Evolutionary conservation across 2,888 invertebrate genomes (phyloP).

Genomic region (Mesorhabditis sp.): DNA sequence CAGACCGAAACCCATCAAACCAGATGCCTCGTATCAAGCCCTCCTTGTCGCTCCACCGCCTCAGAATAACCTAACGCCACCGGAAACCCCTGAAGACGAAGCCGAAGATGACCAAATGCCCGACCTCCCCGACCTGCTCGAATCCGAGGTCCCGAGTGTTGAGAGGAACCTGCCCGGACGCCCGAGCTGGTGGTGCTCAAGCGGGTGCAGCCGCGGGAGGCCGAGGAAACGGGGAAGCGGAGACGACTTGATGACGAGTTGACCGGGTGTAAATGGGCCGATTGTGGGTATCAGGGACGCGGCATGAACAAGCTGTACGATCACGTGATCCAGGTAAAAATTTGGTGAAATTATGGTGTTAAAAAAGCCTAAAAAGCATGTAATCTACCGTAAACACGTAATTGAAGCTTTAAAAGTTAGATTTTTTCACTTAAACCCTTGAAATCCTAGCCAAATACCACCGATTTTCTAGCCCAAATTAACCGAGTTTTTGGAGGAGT

Average conservation of each 20-base stretch:
- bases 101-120: background rate
- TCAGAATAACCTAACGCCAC: background rate
- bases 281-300: background rate
- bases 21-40: background rate
- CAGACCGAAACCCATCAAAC: background rate
- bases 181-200: background rate
- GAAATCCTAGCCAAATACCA: too few species aligned
- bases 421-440: too few species aligned
- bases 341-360: too few species aligned
- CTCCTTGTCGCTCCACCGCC: background rate
- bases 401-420: too few species aligned
- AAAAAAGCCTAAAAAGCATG: background rate
- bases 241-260: too few species aligned
- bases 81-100: background rate
- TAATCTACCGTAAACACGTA: too few species aligned
- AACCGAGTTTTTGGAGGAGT: too few species aligned
- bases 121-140: background rate
- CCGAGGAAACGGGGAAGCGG: background rate
- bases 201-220: background rate
- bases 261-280: background rate
- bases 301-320: slow-evolving; percentile 1
- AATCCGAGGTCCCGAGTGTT: too few species aligned
- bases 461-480: too few species aligned
- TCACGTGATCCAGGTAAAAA: background rate
- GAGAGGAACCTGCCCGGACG: too few species aligned